Percentiles rank a stretch among this genome's conserved stretches.
Conservation (phyloP, 2,797 vertebrate species). For the Clarias platycephalus region DNA sequence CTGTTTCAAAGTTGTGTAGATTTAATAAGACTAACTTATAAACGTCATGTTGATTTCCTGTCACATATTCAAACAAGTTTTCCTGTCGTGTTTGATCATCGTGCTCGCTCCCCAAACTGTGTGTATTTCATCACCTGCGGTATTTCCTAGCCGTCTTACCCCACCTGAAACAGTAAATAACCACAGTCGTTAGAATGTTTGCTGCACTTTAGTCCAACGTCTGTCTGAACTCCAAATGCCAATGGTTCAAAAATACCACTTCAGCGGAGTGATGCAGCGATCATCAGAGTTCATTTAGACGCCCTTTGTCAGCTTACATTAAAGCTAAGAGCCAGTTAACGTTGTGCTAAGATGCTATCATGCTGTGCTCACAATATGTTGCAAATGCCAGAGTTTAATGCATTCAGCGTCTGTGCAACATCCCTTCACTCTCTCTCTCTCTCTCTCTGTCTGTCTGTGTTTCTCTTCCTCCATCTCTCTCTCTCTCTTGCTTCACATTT, state of each 20-base stretch:
- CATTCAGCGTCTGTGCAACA: slow-evolving; percentile 39
- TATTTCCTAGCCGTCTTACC: not conserved
- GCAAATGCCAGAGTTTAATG: slow-evolving; percentile 55
- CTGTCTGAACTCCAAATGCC: slow-evolving; percentile 38
- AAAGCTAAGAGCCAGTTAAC: slow-evolving; percentile 42
- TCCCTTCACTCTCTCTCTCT: not conserved
- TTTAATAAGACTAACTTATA: not conserved
- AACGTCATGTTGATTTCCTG: not conserved
- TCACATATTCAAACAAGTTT: not conserved
- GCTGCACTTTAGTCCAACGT: not conserved
- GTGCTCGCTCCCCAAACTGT: not conserved
- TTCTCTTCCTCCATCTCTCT: not conserved
- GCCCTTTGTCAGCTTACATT: slow-evolving; percentile 37
- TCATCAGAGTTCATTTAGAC: slow-evolving; percentile 24
- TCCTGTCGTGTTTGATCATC: not conserved
- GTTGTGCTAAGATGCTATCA: slow-evolving; percentile 47
- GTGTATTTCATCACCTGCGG: not conserved
- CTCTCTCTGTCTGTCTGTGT: not conserved
- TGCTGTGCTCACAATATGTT: slow-evolving; percentile 47
- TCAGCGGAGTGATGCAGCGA: slow-evolving; percentile 28
- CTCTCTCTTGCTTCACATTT: not conserved
- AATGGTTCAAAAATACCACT: slow-evolving; percentile 31
- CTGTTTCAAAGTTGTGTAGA: not conserved
- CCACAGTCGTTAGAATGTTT: not conserved
- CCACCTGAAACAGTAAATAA: not conserved